Evolutionary conservation across 2,888 invertebrate species (phyloP).

Genomic region (Protula sp.): DNA sequence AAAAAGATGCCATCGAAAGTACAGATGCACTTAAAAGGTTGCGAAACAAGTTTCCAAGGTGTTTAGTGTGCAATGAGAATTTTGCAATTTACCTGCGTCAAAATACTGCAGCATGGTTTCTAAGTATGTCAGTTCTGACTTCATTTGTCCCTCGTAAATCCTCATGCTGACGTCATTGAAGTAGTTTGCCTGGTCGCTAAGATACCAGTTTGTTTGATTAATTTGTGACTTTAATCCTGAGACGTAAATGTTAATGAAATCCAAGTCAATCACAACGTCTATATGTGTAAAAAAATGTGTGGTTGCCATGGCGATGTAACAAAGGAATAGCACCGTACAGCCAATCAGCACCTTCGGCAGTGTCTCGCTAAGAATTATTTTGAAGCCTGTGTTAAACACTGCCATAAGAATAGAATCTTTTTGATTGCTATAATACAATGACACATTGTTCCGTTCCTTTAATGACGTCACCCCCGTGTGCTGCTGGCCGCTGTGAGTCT

Average conservation of each 20-base stretch:
- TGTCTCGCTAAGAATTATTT: slow-evolving; percentile 5
- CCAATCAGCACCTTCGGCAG: slow-evolving; percentile 19
- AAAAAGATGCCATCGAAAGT: too few species aligned
- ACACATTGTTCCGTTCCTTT: too few species aligned
- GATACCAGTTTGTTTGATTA: slow-evolving; percentile 28
- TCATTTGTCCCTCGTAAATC: slow-evolving; percentile 21
- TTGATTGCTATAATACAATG: too few species aligned
- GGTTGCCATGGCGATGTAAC: slow-evolving; percentile 12
- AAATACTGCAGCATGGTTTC: slow-evolving; percentile 21
- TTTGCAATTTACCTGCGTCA: slow-evolving; percentile 21
- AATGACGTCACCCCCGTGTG: too few species aligned
- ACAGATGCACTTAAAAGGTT: too few species aligned
- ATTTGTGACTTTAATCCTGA: slow-evolving; percentile 24
- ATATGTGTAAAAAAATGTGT: slow-evolving; percentile 7
- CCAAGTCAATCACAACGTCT: slow-evolving; percentile 6
- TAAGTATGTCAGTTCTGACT: slow-evolving; percentile 18
- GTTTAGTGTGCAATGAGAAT: too few species aligned
- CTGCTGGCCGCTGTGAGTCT: neutral
- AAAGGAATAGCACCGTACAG: slow-evolving; percentile 12
- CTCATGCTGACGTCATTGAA: slow-evolving; percentile 28
- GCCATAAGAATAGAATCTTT: too few species aligned
- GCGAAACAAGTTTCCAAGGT: too few species aligned
- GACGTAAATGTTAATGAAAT: slow-evolving; percentile 16
- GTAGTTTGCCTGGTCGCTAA: slow-evolving; percentile 31
- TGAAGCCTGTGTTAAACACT: neutral